Base-by-base conservation (phyloP, 1,140 invertebrate genomes). In the Drosophila sp. region DNA sequence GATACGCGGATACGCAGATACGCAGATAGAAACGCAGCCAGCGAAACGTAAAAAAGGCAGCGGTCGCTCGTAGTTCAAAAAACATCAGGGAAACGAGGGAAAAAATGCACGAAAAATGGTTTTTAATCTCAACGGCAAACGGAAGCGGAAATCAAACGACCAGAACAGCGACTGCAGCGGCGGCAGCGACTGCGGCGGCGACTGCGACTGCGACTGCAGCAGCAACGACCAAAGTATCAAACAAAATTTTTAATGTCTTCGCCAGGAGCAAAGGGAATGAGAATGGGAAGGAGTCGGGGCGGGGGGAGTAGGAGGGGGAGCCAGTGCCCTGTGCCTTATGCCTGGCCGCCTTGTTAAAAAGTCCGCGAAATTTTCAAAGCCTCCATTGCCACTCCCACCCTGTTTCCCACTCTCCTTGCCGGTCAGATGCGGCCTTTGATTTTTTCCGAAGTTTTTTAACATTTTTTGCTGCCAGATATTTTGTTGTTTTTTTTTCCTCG, bases 181-280 rank as follows among this genome's bases (percentile, higher is more conserved):
- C 21, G 34, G n/a, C 65, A 25, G 48, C 43, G 65, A 14, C 58
- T 1, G 6, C 16, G 59, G 34, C 27, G 50, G 16, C 89, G 83
- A 80, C 73, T 18, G 4, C 18, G 77, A 57, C 77, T 14, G 32
- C 45, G 61, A 41, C 48, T 14, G 32, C 45, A 54, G 34, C 48
- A 38, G 32, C 36, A 53, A 11, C 65, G 65, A 51, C 59, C 72
- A 79, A 87, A 89, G 83, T 89, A 89, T 87, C 82, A 87, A 87
- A 87, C 89, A 90, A 91, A 87, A 91, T 91, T 91, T 91, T 91
- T 91, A 91, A 91, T 91, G 90, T 91, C 89, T 91, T 91, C 72
- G 54, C 58, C 36, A 8, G 70, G 11, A 27, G 48, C 16, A 13
- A 61, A 46, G 18, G 54, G 32, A 21, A 21, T 21, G 21, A 4